Base-by-base conservation (phyloP, 2,797 vertebrate species). In the Astyanax mexicanus region DNA sequence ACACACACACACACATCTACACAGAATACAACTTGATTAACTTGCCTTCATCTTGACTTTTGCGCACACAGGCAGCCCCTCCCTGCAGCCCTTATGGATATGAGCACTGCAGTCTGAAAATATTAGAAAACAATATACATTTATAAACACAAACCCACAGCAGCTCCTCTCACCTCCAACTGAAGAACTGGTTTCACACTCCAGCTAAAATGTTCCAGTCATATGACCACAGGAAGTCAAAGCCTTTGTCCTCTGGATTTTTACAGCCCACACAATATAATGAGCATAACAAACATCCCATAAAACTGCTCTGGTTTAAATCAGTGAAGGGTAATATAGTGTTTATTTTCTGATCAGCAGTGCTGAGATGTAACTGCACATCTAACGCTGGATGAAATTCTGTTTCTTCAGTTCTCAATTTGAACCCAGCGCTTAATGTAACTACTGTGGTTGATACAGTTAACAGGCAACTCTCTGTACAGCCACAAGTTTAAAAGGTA, bases 51-150 rank as follows among this genome's bases (percentile, higher is more conserved):
- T 92, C 90, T 93, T 97, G 83, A 93, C 90, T 81, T 95, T 96
- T 65, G 92, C 86, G 85, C 96, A 97, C 66, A 90, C 85, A 69
- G 90, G 83, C 68, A 95, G 84, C 78, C 72, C 93, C 80, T 97
- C 96, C 88, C 92, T 92, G 84, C 96, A 97, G 89, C 90, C 86
- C 88, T 96, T 97, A 85, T 98, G 96, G 72, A 96, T 93, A 49
- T 95, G 88, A 58, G 89, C 88, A 69, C 90, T 86, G 81, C 96
- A 98, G 85, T 89, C 96, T 98, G 90, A 38, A 90, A 89, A 79
- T 51, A 64, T 67, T 86, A 83, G 82, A 66, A 52, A 66, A 44
- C 2, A 64, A 15, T 47, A 37, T 0, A n/a, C 3, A 0, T 57
- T 17, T 8, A n/a, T 17, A 23, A 29, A 29, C 12, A 49, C n/a